These are phyloP conservation scores for Bufo bufo DNA, from an alignment of 2,113 vertebrate species.

Conservation along the genomic window DNA sequence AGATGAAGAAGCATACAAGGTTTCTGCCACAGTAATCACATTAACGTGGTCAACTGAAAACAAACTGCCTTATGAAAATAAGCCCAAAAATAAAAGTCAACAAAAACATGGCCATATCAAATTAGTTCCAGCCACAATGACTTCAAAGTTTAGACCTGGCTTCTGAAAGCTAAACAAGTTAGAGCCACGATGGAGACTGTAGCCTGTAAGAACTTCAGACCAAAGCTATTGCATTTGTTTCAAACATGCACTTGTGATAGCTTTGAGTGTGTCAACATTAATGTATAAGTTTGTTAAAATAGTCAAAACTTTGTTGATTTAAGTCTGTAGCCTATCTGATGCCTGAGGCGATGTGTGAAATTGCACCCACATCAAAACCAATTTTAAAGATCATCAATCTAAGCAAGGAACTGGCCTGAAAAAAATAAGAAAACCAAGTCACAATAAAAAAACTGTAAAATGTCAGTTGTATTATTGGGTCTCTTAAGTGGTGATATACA, in stretches of 20 bases:
- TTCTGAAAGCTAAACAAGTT: conserved; percentile 25
- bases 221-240: neutral
- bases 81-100: conserved; percentile 39
- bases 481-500: too few species aligned
- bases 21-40: conserved; percentile 35
- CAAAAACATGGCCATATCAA: conserved; percentile 44
- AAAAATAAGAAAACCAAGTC: too few species aligned
- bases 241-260: neutral
- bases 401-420: too few species aligned
- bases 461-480: too few species aligned
- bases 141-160: conserved; percentile 20
- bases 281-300: too few species aligned
- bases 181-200: neutral
- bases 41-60: conserved; percentile 38
- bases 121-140: conserved; percentile 42
- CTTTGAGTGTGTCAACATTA: neutral
- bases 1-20: conserved; percentile 41
- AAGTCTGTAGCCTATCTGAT: too few species aligned
- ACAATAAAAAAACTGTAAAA: too few species aligned
- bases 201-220: neutral
- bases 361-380: too few species aligned
- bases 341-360: too few species aligned
- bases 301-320: too few species aligned
- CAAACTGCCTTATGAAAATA: conserved; percentile 49
- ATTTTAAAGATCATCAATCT: too few species aligned